Percentiles rank a stretch among this genome's conserved stretches.
phyloP scores from a whole-genome alignment of 92 coral and sea anemone species.

The Virgularia gustaviana region DNA sequence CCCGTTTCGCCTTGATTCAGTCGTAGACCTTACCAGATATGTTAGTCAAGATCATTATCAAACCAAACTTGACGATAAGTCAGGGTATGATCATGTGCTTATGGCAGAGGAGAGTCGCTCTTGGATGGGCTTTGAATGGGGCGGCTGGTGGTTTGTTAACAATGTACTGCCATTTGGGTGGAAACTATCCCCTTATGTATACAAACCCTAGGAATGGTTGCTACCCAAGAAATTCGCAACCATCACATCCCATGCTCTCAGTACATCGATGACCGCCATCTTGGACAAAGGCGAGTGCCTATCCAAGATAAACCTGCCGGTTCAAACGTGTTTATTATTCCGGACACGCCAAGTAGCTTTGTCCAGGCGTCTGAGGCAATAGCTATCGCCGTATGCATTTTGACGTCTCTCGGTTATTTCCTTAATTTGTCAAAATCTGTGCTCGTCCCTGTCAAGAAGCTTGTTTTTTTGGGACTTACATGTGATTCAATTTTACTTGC shows the following conservation, averaged over 20 bases:
- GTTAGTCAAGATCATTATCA: constrained; percentile 15
- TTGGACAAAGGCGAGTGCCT: constrained; percentile 36
- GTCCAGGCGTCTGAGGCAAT: constrained; percentile 36
- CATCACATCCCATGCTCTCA: constrained; percentile 34
- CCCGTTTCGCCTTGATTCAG: constrained; percentile 43
- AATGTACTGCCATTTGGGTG: no score
- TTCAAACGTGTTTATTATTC: not conserved
- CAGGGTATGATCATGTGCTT: constrained; percentile 48
- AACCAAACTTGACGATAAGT: constrained; percentile 42
- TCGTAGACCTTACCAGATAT: constrained; percentile 29
- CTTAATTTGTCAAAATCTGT: constrained; percentile 41
- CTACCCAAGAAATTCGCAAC: constrained; percentile 21
- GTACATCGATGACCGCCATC: constrained; percentile 39
- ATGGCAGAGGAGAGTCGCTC: constrained; percentile 21
- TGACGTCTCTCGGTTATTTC: constrained; percentile 38
- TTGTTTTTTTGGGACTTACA: constrained; percentile 41
- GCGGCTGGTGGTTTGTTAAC: no score
- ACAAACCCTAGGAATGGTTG: no score
- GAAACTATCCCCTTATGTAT: no score
- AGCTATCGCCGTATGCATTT: constrained; percentile 30
- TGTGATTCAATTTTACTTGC: no score
- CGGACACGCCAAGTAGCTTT: not conserved
- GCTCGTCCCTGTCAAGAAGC: constrained; percentile 26
- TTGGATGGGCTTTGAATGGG: no score
- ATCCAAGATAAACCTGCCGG: no score